Percentiles rank a stretch among this genome's conserved stretches.
Conservation (phyloP, 1,140 invertebrate species). For the Drosophila pseudoananassae region DNA sequence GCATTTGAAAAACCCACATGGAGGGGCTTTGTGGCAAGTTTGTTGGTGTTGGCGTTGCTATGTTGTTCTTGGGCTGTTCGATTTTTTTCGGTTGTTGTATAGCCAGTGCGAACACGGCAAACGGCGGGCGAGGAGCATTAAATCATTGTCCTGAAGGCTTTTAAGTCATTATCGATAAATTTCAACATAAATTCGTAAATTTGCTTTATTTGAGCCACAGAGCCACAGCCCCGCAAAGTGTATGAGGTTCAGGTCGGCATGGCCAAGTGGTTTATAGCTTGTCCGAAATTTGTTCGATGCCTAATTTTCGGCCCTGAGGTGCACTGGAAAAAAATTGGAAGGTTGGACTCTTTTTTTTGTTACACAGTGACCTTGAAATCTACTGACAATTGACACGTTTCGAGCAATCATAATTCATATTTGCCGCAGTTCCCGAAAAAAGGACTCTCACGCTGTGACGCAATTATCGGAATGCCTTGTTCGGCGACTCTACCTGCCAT, state of each 20-base stretch:
- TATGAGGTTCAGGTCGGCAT: conserved; percentile 39
- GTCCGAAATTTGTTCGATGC: conserved; percentile 57
- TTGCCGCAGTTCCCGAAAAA: conserved; percentile 39
- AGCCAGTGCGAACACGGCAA: conserved; percentile 65
- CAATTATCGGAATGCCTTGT: conserved; percentile 59
- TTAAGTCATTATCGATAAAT: conserved; percentile 84
- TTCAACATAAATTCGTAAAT: conserved; percentile 84
- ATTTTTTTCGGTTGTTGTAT: conserved; percentile 28
- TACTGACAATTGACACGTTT: conserved; percentile 72
- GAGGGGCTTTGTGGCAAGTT: conserved; percentile 21
- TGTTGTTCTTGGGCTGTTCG: conserved; percentile 21
- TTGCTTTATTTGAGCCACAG: conserved; percentile 73
- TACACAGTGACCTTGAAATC: conserved; percentile 72
- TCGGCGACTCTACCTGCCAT: conserved; percentile 59
- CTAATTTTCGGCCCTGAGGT: conserved; percentile 54
- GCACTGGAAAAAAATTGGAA: conserved; percentile 5
- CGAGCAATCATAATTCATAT: conserved; percentile 77
- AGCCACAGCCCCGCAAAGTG: conserved; percentile 38
- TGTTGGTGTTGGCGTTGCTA: conserved; percentile 33
- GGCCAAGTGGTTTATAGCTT: conserved; percentile 44
- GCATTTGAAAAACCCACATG: conserved; percentile 78
- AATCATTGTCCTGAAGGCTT: conserved; percentile 84
- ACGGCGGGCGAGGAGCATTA: conserved; percentile 66
- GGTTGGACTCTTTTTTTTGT: conserved; percentile 57
- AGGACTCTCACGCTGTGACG: conserved; percentile 54